Evolutionary conservation across 53 echinoderm and acorn worm species (phyloP).

Genomic region (Stichopus horrens): DNA sequence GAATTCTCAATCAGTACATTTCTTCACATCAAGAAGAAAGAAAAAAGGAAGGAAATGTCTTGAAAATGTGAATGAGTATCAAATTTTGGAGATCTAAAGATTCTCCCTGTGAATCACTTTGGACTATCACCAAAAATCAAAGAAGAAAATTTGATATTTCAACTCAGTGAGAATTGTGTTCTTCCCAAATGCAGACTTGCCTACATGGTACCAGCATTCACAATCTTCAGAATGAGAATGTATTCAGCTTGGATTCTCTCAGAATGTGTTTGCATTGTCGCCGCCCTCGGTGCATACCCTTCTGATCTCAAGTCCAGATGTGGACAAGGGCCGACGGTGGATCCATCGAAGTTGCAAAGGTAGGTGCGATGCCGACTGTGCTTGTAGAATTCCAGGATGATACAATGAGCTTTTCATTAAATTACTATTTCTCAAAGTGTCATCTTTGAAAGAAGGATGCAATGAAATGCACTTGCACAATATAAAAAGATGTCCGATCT

Average conservation of each 20-base stretch:
- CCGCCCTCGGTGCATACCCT: slow-evolving; percentile 84
- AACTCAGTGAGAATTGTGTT: background rate
- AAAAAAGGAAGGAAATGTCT: no score
- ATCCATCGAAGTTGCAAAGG: slow-evolving; percentile 56
- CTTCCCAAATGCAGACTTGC: slow-evolving; percentile 29
- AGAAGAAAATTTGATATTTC: no score
- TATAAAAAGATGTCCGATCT: background rate
- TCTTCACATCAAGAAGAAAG: no score
- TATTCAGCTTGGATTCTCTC: slow-evolving; percentile 92
- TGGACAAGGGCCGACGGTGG: slow-evolving; percentile 81
- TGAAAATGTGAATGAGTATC: no score
- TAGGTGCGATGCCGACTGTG: slow-evolving; percentile 9
- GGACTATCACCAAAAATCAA: no score
- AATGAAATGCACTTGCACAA: background rate
- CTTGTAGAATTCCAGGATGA: background rate
- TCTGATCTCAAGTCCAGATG: slow-evolving; percentile 66
- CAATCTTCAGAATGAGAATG: slow-evolving; percentile 88
- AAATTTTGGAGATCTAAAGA: no score
- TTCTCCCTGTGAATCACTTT: no score
- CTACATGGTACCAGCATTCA: slow-evolving; percentile 92
- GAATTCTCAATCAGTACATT: no score
- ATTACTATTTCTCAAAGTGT: background rate
- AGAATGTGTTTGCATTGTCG: slow-evolving; percentile 87
- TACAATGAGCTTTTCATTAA: background rate
- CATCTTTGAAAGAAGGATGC: background rate